Conservation (phyloP, 2,113 vertebrate genomes). For the Pandion haliaetus region DNA sequence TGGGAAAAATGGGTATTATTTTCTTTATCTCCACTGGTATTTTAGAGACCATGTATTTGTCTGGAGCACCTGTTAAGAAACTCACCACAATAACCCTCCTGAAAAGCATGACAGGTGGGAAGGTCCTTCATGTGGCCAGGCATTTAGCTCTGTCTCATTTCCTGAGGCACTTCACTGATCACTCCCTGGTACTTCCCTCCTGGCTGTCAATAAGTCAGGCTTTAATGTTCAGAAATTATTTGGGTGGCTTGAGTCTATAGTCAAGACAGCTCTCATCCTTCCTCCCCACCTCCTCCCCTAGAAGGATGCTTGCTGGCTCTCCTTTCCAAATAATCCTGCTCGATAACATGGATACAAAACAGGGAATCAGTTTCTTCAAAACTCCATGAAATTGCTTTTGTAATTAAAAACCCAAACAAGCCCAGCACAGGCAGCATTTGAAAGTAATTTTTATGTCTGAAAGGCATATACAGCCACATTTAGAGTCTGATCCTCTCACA, state of each 20-base stretch:
- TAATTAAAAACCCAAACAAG: not conserved
- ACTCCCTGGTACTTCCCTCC: not conserved
- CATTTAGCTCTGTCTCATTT: not conserved
- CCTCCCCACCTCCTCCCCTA: not conserved
- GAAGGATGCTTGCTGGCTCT: not conserved
- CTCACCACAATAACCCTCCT: not conserved
- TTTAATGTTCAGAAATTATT: not conserved
- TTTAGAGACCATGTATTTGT: not conserved
- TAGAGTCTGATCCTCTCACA: not conserved
- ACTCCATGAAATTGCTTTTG: not conserved
- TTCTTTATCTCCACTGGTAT: not conserved
- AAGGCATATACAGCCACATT: not conserved
- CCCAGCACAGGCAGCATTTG: not conserved
- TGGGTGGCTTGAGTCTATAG: not conserved
- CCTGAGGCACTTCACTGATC: not conserved
- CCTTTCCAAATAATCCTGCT: not conserved
- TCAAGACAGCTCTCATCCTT: not conserved
- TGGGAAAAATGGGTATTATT: not conserved
- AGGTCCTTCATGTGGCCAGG: not conserved
- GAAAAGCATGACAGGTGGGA: not conserved
- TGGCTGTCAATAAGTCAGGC: not conserved
- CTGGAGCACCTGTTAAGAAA: not conserved
- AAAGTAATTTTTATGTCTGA: not conserved
- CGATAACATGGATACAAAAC: not conserved
- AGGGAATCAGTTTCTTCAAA: not conserved